A percentile compares a stretch with the other conserved stretches of the same genome.
Evolutionary conservation across 2,113 vertebrate species (phyloP).

Genomic region (Nerophis ophidion): DNA sequence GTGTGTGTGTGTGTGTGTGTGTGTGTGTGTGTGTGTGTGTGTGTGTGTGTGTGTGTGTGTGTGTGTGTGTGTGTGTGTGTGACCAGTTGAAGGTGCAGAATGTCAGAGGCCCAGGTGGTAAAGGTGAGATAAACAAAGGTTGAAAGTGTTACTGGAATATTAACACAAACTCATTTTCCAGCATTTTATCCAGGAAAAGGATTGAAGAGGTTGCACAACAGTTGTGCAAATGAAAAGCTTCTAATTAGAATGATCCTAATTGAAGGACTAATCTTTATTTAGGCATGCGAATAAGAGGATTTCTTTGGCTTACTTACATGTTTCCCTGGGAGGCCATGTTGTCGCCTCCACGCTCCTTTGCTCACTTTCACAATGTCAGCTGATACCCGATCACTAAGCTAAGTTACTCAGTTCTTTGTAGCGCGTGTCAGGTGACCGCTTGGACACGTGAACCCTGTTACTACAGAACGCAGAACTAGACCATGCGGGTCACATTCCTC

Average conservation of each 20-base stretch:
- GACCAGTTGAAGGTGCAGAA: constrained; percentile 14
- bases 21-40: not conserved
- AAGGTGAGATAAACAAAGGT: constrained; percentile 9
- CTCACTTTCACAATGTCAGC: not conserved
- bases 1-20: not conserved
- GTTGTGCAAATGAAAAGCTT: constrained; percentile 1
- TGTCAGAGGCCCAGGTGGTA: not conserved
- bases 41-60: not conserved
- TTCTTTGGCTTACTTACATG: not conserved
- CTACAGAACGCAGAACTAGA: constrained; percentile 19
- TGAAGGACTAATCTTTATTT: constrained; percentile 6
- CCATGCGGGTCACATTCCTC: constrained; percentile 30
- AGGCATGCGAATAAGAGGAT: constrained; percentile 9
- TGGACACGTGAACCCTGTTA: constrained; percentile 18
- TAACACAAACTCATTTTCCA: not conserved
- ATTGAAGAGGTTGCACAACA: not conserved
- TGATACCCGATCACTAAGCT: not conserved
- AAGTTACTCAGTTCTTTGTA: constrained; percentile 2
- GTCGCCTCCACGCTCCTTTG: not conserved
- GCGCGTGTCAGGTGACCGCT: constrained; percentile 15
- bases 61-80: not conserved
- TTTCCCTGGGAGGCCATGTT: not conserved
- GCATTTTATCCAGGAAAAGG: not conserved
- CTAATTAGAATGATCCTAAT: constrained; percentile 4
- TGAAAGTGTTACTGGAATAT: not conserved